phyloP scores from a whole-genome alignment of 2,888 invertebrate species.

The Carcina quercana region DNA sequence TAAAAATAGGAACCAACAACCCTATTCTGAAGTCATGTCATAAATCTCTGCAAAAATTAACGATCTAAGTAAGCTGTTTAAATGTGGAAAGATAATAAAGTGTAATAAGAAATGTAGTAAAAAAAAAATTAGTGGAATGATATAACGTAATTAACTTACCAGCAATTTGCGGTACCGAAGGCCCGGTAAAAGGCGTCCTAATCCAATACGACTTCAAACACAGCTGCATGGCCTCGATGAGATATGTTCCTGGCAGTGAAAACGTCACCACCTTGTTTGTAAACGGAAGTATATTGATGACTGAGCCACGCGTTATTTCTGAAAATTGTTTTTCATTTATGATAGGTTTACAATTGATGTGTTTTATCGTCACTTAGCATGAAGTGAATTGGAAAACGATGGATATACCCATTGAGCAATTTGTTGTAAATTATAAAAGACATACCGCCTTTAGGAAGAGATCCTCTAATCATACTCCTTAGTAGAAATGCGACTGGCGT shows the following conservation, averaged over 20 bases:
- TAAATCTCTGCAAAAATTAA: too few relatives aligned
- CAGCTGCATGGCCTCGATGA: slow-evolving; percentile 73
- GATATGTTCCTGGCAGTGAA: slow-evolving; percentile 76
- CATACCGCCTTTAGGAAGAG: slow-evolving; percentile 77
- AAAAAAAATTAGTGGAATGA: neutral
- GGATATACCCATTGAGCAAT: too few relatives aligned
- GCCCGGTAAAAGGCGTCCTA: slow-evolving; percentile 37
- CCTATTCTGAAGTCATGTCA: too few relatives aligned
- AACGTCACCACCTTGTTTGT: slow-evolving; percentile 79
- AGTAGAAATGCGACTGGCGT: slow-evolving; percentile 58
- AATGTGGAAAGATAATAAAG: too few relatives aligned
- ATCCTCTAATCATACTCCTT: slow-evolving; percentile 79
- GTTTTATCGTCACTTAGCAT: too few relatives aligned
- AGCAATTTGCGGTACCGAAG: slow-evolving; percentile 72
- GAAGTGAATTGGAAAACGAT: too few relatives aligned
- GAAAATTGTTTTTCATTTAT: too few relatives aligned
- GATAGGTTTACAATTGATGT: too few relatives aligned
- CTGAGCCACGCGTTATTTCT: slow-evolving; percentile 81
- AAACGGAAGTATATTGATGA: slow-evolving; percentile 82
- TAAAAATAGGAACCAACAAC: too few relatives aligned
- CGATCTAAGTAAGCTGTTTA: too few relatives aligned
- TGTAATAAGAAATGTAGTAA: neutral
- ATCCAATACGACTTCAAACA: slow-evolving; percentile 42
- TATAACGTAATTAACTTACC: slow-evolving; percentile 41
- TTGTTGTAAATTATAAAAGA: too few relatives aligned